A percentile compares a stretch with the other conserved stretches of the same genome.
Evolutionary conservation across 2,797 vertebrate genomes (phyloP).

Genomic region (Falco novaeseelandiae): DNA sequence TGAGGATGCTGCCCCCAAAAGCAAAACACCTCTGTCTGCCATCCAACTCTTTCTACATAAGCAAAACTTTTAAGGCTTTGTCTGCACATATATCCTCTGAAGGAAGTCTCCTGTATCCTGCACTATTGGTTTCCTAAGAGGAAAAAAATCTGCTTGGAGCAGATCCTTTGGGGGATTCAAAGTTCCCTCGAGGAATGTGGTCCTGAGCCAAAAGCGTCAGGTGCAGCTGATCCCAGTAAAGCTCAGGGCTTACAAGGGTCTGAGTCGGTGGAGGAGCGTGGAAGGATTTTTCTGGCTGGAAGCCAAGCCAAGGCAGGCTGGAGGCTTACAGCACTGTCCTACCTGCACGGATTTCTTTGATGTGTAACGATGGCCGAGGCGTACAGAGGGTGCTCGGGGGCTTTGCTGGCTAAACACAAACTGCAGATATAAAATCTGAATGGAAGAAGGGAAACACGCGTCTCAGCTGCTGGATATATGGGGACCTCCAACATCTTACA

Average conservation of each 20-base stretch:
- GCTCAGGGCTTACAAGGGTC: background rate
- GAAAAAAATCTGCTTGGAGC: background rate
- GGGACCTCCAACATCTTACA: background rate
- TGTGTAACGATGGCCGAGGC: fast-evolving
- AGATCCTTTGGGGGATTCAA: background rate
- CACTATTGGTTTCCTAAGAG: background rate
- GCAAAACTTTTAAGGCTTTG: background rate
- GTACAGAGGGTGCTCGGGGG: fast-evolving
- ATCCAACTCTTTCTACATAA: background rate
- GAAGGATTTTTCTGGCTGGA: conserved; percentile 1
- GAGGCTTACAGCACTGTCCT: background rate
- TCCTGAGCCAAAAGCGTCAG: background rate
- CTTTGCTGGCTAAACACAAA: background rate
- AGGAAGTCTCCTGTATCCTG: background rate
- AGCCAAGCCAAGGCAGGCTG: background rate
- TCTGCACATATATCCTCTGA: fast-evolving
- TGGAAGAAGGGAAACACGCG: background rate
- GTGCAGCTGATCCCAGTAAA: conserved; percentile 44
- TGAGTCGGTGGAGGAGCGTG: background rate
- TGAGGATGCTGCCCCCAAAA: background rate
- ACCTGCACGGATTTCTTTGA: background rate
- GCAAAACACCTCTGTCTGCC: background rate
- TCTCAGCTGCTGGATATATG: background rate
- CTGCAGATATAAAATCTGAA: fast-evolving
- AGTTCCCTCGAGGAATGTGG: background rate